Evolutionary conservation across 30 jellyfish, hydroid and myxozoan species (phyloP), one percentile per base, ranked within the genome.

Genomic region (Aurelia aurita): DNA sequence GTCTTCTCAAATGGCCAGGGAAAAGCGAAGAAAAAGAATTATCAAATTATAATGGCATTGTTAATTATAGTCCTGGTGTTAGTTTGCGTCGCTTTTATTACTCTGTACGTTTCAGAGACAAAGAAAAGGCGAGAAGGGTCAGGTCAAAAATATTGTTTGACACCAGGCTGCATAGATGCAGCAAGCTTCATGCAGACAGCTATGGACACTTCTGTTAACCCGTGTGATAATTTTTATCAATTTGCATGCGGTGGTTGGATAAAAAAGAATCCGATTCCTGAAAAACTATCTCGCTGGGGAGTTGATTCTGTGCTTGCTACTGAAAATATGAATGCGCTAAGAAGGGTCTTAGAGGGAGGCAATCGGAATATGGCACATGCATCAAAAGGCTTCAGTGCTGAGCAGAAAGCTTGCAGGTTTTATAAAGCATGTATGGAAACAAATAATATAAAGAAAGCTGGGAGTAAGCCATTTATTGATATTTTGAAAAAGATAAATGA

Each of bases 171-270:
- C 64, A 74, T 85, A 2, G 91, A 86, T 78, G 92, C 98, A 28
- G 91, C 98, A 10, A 90, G 90, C 43, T 80, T 85, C 79, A 91
- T 91, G 83, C 85, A 85, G 57, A 62, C 79, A 58, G 90, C 94
- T 2, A 91, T 91, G 95, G 96, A 91, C 77, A 26, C 28, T 2
- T 14, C 87, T 3, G 91, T 77, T 25, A 58, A 64, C 20, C 98
- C 98, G 7, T 91, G 98, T 62, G 77, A 85, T 16, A 69, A 85
- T 61, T 91, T 91, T 45, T 91, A 91, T 28, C 90, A 79, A 51
- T 91, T 73, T 62, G 90, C 98, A 1, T 91, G 98, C 58, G 98
- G 98, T 25, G 95, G 95, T 19, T 91, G 98, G 98, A 69, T 91
- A 15, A 75, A 82, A 61, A 85, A 73, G 57, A 74, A 88, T 39